phyloP scores from a whole-genome alignment of 2,888 invertebrate species.

The Cheilosia vulpina region DNA sequence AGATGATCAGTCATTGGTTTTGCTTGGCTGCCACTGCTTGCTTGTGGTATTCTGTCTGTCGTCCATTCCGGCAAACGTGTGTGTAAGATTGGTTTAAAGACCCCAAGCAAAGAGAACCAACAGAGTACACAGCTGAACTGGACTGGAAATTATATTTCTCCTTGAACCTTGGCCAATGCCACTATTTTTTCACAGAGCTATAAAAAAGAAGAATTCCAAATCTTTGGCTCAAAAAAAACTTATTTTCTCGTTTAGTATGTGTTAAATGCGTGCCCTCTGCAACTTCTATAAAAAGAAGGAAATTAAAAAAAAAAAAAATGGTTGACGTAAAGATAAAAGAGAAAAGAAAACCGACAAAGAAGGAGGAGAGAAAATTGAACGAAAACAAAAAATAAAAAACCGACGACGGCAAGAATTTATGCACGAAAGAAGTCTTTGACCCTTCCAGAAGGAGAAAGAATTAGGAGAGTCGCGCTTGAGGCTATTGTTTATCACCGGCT shows the following conservation, averaged over 20 bases:
- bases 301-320: slow-evolving; percentile 29
- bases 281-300: slow-evolving; percentile 34
- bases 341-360: slow-evolving; percentile 18
- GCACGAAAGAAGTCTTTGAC: slow-evolving; percentile 52
- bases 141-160: slow-evolving; percentile 63
- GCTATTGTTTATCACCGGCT: slow-evolving; percentile 4
- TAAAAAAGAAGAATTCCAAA: slow-evolving; percentile 3
- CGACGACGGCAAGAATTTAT: slow-evolving; percentile 27
- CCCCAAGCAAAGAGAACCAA: slow-evolving; percentile 62
- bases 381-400: slow-evolving; percentile 3
- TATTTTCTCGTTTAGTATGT: background rate
- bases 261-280: slow-evolving; percentile 21
- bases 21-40: slow-evolving; percentile 51
- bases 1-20: slow-evolving; percentile 68
- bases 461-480: slow-evolving; percentile 6
- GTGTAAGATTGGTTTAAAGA: slow-evolving; percentile 55
- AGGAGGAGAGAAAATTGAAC: background rate
- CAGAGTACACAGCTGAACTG: slow-evolving; percentile 46
- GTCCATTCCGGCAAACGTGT: slow-evolving; percentile 35
- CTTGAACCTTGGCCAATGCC: slow-evolving; percentile 61
- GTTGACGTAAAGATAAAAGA: slow-evolving; percentile 4
- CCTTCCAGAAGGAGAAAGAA: slow-evolving; percentile 31
- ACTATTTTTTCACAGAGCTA: slow-evolving; percentile 50
- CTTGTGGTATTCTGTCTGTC: slow-evolving; percentile 21
- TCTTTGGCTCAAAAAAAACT: slow-evolving; percentile 1